A percentile compares a stretch with the other conserved stretches of the same genome.
Conservation (phyloP, 2,797 vertebrate genomes). For the Euphonia xanthogaster region DNA sequence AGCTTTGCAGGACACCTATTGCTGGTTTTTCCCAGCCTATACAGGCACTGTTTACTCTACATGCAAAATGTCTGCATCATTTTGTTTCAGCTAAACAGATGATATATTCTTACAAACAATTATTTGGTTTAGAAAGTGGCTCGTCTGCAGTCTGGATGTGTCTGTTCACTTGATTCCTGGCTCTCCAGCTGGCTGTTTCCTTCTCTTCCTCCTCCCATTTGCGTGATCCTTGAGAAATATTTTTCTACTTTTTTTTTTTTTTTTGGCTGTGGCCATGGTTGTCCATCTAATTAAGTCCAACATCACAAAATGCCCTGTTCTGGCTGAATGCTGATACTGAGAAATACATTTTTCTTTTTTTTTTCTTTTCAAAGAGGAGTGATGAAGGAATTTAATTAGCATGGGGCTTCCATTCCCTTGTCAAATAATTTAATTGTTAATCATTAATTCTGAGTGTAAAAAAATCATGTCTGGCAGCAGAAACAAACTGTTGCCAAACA, state of each 20-base stretch:
- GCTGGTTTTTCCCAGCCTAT: background rate
- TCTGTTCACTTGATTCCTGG: background rate
- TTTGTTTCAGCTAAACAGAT: background rate
- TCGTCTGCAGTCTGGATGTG: background rate
- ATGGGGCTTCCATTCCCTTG: background rate
- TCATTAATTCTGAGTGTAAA: slow-evolving; percentile 33
- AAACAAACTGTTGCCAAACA: slow-evolving; percentile 7
- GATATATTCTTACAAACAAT: background rate
- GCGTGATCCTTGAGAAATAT: background rate
- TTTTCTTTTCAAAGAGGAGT: background rate
- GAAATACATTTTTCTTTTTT: background rate
- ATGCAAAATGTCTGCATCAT: background rate
- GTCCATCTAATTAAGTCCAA: slow-evolving; percentile 9
- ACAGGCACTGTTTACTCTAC: background rate
- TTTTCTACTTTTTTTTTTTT: background rate
- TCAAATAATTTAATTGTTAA: slow-evolving; percentile 51
- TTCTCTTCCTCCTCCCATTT: background rate
- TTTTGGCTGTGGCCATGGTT: background rate
- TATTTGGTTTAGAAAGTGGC: background rate
- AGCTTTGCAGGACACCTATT: background rate
- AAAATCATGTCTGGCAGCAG: background rate
- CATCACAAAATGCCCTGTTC: background rate
- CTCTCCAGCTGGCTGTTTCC: background rate
- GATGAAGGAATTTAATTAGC: slow-evolving; percentile 45
- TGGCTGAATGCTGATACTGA: slow-evolving; percentile 6